Evolutionary conservation across 1,140 invertebrate genomes (phyloP).

Genomic region (Lepidurus couesii): DNA sequence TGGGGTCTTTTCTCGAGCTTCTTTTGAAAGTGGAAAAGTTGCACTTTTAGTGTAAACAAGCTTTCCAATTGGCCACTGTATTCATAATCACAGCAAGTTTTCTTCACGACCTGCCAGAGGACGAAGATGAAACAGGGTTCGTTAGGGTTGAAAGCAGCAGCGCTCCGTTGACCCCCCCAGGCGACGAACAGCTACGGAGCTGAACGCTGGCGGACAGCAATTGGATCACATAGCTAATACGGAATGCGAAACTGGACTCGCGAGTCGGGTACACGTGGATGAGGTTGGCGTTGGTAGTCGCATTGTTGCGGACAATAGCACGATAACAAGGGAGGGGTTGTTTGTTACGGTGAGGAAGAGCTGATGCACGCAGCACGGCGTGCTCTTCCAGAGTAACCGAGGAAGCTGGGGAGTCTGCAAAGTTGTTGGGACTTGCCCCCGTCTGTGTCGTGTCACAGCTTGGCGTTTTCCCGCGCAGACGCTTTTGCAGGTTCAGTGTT

Average conservation of each 20-base stretch:
- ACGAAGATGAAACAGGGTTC: too few relatives aligned
- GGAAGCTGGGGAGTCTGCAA: background rate
- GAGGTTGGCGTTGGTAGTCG: too few relatives aligned
- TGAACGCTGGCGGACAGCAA: too few relatives aligned
- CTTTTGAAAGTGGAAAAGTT: background rate
- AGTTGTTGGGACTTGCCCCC: background rate
- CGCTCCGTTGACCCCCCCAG: too few relatives aligned
- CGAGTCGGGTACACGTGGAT: too few relatives aligned
- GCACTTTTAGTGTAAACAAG: constrained; percentile 3
- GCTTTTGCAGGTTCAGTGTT: background rate
- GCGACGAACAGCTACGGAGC: too few relatives aligned
- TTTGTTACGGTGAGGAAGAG: background rate
- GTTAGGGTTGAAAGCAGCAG: too few relatives aligned
- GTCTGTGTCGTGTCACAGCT: background rate
- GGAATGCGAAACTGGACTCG: too few relatives aligned
- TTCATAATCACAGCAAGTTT: background rate
- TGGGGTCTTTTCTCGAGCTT: background rate
- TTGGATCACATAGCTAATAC: too few relatives aligned
- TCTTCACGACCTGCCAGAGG: too few relatives aligned
- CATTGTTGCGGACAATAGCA: too few relatives aligned
- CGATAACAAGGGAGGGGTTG: background rate
- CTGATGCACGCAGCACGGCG: background rate
- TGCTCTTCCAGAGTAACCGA: background rate
- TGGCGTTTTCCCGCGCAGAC: background rate
- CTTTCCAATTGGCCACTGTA: background rate